These are phyloP conservation scores for Caranx ignobilis DNA, from an alignment of 2,113 vertebrate species.

Conservation along the genomic window DNA sequence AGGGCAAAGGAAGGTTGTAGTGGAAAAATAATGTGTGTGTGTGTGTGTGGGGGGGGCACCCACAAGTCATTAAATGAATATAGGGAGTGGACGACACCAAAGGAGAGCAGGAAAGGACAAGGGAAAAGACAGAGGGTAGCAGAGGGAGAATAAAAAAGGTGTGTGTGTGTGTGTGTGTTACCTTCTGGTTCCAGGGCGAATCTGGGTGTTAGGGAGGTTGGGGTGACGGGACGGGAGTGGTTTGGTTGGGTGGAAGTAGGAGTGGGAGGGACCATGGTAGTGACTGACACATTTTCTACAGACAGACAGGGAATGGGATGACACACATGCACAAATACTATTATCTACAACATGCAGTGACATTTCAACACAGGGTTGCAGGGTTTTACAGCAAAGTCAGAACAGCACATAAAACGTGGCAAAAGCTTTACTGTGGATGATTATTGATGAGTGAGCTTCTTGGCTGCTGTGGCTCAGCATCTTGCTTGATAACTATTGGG, in stretches of 20 bases:
- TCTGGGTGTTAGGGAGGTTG: constrained; percentile 57
- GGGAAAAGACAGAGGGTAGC: constrained; percentile 27
- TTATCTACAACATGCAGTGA: constrained; percentile 71
- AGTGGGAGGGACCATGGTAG: constrained; percentile 73
- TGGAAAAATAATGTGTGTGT: constrained; percentile 32
- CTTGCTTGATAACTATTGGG: constrained; percentile 27
- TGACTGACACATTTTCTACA: constrained; percentile 83
- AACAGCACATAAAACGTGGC: constrained; percentile 45
- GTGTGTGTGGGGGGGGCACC: constrained; percentile 9
- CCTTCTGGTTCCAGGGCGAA: constrained; percentile 59
- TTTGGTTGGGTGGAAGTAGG: constrained; percentile 63
- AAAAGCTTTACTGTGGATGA: constrained; percentile 20
- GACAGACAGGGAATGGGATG: constrained; percentile 75
- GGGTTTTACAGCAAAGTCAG: constrained; percentile 45
- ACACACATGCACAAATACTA: constrained; percentile 66
- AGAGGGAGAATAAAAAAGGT: constrained; percentile 28
- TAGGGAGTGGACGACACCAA: constrained; percentile 45
- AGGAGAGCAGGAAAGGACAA: constrained; percentile 59
- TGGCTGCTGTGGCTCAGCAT: constrained; percentile 12
- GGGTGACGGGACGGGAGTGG: constrained; percentile 69
- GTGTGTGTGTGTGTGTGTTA: constrained; percentile 64
- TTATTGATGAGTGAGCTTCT: constrained; percentile 23
- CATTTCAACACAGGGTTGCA: constrained; percentile 49
- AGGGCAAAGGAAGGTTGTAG: constrained; percentile 65
- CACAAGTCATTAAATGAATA: constrained; percentile 45